Evolutionary conservation across 2,113 vertebrate species (phyloP).

Genomic region (Capreolus pygargus): DNA sequence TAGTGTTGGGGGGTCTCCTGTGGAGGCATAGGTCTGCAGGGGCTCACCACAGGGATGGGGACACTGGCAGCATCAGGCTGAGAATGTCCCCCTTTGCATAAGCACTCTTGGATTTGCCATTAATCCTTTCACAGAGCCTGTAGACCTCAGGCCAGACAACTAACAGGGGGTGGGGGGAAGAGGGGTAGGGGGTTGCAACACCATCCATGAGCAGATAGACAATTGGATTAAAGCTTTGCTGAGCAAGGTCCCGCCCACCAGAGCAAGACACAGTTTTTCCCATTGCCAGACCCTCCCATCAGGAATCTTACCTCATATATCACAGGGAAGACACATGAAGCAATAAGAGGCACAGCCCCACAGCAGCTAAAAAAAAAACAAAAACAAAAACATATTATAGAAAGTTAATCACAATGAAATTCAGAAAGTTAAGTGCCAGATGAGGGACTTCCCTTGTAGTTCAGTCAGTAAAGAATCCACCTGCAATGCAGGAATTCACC

Average conservation of each 20-base stretch:
- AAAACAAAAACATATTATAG: not conserved
- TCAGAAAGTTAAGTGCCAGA: not conserved
- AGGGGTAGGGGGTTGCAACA: accelerated
- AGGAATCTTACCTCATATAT: not conserved
- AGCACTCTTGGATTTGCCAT: not conserved
- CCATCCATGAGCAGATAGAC: not conserved
- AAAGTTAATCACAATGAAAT: not conserved
- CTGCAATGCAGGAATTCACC: not conserved
- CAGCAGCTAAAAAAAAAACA: not conserved
- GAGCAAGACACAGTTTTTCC: not conserved
- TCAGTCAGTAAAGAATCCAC: not conserved
- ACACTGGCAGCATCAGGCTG: not conserved
- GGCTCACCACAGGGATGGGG: not conserved
- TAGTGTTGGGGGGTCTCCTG: not conserved
- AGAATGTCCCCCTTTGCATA: not conserved
- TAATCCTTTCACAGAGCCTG: not conserved
- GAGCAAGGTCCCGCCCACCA: not conserved
- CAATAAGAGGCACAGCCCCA: not conserved
- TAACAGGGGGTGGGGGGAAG: not conserved
- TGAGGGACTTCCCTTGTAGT: not conserved
- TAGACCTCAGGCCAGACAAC: not conserved
- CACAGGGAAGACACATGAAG: not conserved
- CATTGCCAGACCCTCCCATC: not conserved
- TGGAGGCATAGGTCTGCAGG: not conserved
- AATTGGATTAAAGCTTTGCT: not conserved